Evolutionary conservation across 2,797 vertebrate species (phyloP).

Genomic region (Pyrocephalus nanus): DNA sequence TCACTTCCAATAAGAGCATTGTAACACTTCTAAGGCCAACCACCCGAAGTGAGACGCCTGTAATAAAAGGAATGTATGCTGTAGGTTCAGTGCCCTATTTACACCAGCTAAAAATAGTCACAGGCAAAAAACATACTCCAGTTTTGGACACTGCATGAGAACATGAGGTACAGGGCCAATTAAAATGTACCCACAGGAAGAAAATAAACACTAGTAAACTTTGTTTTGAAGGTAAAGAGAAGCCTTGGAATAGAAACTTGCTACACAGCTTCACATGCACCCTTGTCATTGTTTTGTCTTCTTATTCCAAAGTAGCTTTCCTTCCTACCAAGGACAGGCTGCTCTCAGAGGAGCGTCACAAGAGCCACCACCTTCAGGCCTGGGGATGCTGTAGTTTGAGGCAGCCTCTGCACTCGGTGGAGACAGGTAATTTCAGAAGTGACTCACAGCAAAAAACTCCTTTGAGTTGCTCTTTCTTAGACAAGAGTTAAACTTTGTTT

Average conservation of each 20-base stretch:
- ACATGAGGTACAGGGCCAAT: not conserved
- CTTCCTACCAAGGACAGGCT: not conserved
- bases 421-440: not conserved
- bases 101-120: not conserved
- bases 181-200: not conserved
- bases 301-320: not conserved
- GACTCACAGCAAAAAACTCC: not conserved
- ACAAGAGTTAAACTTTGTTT: not conserved
- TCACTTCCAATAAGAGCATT: fast-evolving
- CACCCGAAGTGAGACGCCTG: not conserved
- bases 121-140: not conserved
- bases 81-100: not conserved
- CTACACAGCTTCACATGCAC: not conserved
- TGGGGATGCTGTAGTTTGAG: not conserved
- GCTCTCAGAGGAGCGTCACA: not conserved
- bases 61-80: not conserved
- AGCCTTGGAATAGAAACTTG: not conserved
- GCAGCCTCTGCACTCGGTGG: not conserved
- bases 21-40: not conserved
- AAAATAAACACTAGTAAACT: not conserved
- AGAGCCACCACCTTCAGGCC: not conserved
- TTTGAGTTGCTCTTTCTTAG: not conserved
- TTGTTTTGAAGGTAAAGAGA: not conserved
- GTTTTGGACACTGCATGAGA: not conserved
- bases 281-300: not conserved